Conservation (phyloP, 2,797 vertebrate genomes). For the Lateolabrax maculatus region DNA sequence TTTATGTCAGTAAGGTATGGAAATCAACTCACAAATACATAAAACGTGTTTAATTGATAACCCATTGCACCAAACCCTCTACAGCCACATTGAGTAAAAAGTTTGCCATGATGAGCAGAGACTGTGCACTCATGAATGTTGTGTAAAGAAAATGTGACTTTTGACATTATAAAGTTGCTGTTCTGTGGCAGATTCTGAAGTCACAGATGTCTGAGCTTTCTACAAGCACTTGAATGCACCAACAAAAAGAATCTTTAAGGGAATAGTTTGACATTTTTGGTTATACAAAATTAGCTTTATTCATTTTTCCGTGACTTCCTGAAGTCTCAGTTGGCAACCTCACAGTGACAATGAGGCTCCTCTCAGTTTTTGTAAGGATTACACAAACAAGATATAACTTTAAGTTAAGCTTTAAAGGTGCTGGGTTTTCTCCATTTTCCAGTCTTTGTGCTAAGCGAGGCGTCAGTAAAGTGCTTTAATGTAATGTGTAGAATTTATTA, state of each 20-base stretch:
- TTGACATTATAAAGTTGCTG: neutral
- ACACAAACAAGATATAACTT: neutral
- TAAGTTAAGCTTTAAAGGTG: neutral
- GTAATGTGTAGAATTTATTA: slow-evolving; percentile 4
- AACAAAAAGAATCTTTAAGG: neutral
- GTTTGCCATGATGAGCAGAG: neutral
- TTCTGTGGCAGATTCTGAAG: neutral
- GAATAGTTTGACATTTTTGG: neutral
- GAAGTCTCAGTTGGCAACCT: neutral
- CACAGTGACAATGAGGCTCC: neutral
- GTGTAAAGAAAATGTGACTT: neutral
- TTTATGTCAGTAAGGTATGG: slow-evolving; percentile 3
- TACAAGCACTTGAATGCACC: neutral
- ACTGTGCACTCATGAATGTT: neutral
- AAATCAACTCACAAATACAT: slow-evolving; percentile 22
- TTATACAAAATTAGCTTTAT: too few relatives aligned
- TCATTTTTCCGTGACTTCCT: too few relatives aligned
- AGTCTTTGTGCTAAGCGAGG: neutral
- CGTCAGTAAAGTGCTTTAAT: neutral
- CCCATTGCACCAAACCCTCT: neutral
- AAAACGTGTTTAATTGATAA: slow-evolving; percentile 17
- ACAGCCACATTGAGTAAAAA: neutral
- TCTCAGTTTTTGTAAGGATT: neutral
- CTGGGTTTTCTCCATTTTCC: neutral
- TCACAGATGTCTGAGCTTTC: neutral